phyloP scores from a whole-genome alignment of 2,113 vertebrate genomes.

The Callocephalon fimbriatum region DNA sequence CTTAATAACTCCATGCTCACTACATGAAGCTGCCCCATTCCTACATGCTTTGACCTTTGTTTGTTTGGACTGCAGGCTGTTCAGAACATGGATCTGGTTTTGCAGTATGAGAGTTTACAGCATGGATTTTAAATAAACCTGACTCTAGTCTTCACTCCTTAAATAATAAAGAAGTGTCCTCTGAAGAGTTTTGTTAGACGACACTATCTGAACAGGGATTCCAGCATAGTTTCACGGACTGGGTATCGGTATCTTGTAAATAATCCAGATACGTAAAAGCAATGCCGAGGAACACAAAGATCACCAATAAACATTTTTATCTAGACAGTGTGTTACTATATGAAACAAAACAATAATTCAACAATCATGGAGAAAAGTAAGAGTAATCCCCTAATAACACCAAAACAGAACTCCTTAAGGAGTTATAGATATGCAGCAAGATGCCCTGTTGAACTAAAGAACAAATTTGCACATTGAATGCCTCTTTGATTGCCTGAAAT shows the following conservation, averaged over 20 bases:
- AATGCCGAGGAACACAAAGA: neutral
- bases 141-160: neutral
- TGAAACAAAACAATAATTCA: neutral
- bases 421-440: neutral
- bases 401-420: neutral
- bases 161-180: neutral
- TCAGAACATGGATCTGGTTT: neutral
- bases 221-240: neutral
- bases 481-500: neutral
- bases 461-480: neutral
- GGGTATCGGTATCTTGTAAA: neutral
- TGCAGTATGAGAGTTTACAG: neutral
- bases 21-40: neutral
- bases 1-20: neutral
- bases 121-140: neutral
- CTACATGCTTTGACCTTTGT: neutral
- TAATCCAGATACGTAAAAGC: neutral
- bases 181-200: neutral
- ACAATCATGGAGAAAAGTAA: neutral
- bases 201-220: neutral
- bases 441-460: neutral
- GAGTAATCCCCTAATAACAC: neutral
- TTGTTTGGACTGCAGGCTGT: neutral
- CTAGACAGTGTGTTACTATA: neutral
- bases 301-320: neutral